Conservation (phyloP, 1,140 invertebrate genomes). For the Atopsyche davidsoni region DNA sequence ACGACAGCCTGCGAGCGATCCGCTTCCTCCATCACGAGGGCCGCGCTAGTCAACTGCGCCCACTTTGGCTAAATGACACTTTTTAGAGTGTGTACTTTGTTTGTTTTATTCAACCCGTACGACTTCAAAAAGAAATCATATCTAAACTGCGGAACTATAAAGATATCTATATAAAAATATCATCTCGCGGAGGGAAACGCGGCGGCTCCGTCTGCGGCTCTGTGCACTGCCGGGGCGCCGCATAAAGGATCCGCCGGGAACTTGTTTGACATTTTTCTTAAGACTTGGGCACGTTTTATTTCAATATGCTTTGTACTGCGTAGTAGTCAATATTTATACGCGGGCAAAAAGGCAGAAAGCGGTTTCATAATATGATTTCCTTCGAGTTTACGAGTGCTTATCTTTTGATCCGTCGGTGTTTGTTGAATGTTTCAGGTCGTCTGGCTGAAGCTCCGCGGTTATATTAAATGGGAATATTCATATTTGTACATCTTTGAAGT, state of each 20-base stretch:
- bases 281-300: background rate
- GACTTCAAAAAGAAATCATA: slow-evolving; percentile 21
- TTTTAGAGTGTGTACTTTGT: slow-evolving; percentile 15
- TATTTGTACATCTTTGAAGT: too few relatives aligned
- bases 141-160: slow-evolving; percentile 13
- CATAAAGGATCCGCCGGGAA: slow-evolving; percentile 4
- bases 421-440: too few relatives aligned
- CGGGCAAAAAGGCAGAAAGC: too few relatives aligned
- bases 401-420: too few relatives aligned
- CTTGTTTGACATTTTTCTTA: slow-evolving; percentile 4
- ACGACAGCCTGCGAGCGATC: slow-evolving; percentile 1
- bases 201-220: background rate
- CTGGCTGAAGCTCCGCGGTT: too few relatives aligned
- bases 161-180: slow-evolving; percentile 21
- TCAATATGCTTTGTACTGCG: too few relatives aligned
- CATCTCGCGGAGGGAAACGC: background rate
- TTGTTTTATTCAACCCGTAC: slow-evolving; percentile 13
- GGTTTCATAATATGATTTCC: too few relatives aligned
- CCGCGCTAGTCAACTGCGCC: slow-evolving; percentile 3
- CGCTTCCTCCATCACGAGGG: background rate
- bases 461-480: too few relatives aligned
- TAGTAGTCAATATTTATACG: too few relatives aligned
- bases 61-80: slow-evolving; percentile 22
- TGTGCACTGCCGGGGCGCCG: background rate
- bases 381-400: too few relatives aligned